phyloP scores from a whole-genome alignment of 2,888 invertebrate species.

The Mamestra brassicae region DNA sequence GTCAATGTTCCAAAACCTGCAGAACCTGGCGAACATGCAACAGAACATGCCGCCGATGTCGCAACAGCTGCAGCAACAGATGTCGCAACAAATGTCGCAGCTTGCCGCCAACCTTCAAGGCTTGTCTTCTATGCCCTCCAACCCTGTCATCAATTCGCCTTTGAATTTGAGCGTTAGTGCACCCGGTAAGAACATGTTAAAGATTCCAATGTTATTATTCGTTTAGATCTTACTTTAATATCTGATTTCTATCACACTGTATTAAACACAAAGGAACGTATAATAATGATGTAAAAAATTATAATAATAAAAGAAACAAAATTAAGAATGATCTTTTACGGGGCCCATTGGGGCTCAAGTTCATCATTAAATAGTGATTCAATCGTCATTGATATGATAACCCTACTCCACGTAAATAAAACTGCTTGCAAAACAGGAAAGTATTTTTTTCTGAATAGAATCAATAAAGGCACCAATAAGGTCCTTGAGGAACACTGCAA shows the following conservation, averaged over 20 bases:
- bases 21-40: constrained; percentile 90
- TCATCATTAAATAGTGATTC: too few species aligned
- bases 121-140: constrained; percentile 94
- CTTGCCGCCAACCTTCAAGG: constrained; percentile 94
- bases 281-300: too few species aligned
- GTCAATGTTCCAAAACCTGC: constrained; percentile 92
- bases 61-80: constrained; percentile 91
- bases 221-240: too few species aligned
- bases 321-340: neutral
- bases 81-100: constrained; percentile 90
- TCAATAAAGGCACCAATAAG: neutral
- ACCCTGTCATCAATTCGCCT: constrained; percentile 94
- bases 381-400: too few species aligned
- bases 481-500: neutral
- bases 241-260: too few species aligned
- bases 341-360: too few species aligned
- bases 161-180: constrained; percentile 95
- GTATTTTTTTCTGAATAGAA: neutral
- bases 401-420: too few species aligned
- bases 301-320: too few species aligned
- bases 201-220: too few species aligned
- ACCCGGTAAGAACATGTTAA: constrained; percentile 77
- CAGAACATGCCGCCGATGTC: constrained; percentile 88
- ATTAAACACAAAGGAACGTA: too few species aligned
- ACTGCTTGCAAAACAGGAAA: too few species aligned